Percentiles rank a stretch among this genome's conserved stretches.
Evolutionary conservation across 2,113 vertebrate genomes (phyloP).

Genomic region (Clarias batrachus): DNA sequence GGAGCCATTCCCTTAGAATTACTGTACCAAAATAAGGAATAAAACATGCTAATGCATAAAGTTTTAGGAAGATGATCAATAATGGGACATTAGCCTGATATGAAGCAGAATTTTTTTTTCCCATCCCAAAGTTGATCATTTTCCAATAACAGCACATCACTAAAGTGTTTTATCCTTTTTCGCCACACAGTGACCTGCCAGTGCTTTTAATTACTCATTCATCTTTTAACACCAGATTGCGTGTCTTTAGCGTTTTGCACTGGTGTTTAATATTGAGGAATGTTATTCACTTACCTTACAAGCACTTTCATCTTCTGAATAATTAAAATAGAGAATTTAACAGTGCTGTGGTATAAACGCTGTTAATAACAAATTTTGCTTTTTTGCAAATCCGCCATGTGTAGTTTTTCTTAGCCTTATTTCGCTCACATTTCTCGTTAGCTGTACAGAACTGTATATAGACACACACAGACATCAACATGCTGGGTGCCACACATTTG

Average conservation of each 20-base stretch:
- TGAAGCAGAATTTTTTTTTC: not conserved
- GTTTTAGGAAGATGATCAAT: not conserved
- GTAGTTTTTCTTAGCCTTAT: not conserved
- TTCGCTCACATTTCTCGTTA: constrained; percentile 49
- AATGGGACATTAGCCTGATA: not conserved
- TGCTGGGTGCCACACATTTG: not conserved
- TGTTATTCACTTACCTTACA: not conserved
- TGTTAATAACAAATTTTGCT: not conserved
- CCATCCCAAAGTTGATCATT: not conserved
- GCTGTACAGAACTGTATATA: constrained; percentile 30
- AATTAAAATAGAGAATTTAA: not conserved
- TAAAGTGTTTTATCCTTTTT: not conserved
- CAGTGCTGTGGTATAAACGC: not conserved
- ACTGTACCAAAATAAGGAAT: not conserved
- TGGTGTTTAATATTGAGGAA: not conserved
- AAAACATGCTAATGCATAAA: not conserved
- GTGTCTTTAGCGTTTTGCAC: not conserved
- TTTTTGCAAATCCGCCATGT: not conserved
- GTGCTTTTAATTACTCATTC: no score
- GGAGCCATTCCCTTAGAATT: not conserved
- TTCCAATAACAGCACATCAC: not conserved
- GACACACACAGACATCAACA: constrained; percentile 22
- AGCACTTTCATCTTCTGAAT: not conserved
- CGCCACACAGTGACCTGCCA: not conserved
- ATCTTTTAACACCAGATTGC: not conserved